A percentile compares a stretch with the other conserved stretches of the same genome.
Conservation (phyloP, 2,888 invertebrate species). For the Pasiphila rectangulata region DNA sequence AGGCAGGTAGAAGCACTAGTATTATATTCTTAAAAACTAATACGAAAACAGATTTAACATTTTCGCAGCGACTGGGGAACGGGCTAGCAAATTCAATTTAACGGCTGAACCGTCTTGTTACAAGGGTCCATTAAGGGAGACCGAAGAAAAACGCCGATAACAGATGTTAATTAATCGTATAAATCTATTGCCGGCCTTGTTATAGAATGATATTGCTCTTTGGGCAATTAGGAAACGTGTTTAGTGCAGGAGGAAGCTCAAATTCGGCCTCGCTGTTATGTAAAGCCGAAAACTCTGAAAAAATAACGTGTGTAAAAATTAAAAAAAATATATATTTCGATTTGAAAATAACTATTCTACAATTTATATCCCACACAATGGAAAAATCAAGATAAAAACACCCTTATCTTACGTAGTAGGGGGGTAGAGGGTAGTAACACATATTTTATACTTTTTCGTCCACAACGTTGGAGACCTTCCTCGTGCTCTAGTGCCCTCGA, state of each 20-base stretch:
- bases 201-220: slow-evolving; percentile 35
- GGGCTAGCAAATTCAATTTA: slow-evolving; percentile 64
- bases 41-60: slow-evolving; percentile 31
- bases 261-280: background rate
- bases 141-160: slow-evolving; percentile 69
- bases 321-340: no score
- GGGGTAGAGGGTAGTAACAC: no score
- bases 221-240: slow-evolving; percentile 35
- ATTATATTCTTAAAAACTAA: slow-evolving; percentile 19
- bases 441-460: no score
- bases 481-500: no score
- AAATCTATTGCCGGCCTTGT: slow-evolving; percentile 49
- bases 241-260: slow-evolving; percentile 14
- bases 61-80: slow-evolving; percentile 37
- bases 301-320: no score
- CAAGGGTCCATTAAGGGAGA: slow-evolving; percentile 62
- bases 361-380: no score
- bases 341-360: no score
- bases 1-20: no score
- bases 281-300: slow-evolving; percentile 1
- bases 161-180: slow-evolving; percentile 74
- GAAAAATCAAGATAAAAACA: no score
- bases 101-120: slow-evolving; percentile 54
- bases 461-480: no score
- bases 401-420: no score